phyloP scores from a whole-genome alignment of 1,140 invertebrate genomes.

The Dreissena polymorpha region DNA sequence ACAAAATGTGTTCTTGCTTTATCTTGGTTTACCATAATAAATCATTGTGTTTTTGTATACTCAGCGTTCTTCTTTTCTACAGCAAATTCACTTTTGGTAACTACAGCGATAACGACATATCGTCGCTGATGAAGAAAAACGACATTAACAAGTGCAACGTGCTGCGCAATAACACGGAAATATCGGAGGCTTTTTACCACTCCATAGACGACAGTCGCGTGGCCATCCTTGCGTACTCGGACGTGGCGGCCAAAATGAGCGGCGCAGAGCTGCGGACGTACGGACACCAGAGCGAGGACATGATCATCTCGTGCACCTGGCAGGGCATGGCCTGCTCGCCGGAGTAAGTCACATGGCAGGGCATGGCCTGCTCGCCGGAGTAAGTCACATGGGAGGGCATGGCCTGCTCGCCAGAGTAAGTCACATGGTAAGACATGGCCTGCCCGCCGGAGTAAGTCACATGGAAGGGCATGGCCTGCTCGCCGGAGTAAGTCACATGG shows the following conservation, averaged over 20 bases:
- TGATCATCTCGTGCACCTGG: slow-evolving; percentile 69
- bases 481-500: too few relatives aligned
- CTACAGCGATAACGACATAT: slow-evolving; percentile 26
- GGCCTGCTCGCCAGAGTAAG: too few relatives aligned
- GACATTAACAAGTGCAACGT: slow-evolving; percentile 68
- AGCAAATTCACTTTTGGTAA: slow-evolving; percentile 11
- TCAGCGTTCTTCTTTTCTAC: not conserved
- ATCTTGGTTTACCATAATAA: too few relatives aligned
- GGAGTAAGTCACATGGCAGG: slow-evolving; percentile 66
- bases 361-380: too few relatives aligned
- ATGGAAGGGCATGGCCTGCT: too few relatives aligned
- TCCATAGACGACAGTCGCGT: slow-evolving; percentile 54
- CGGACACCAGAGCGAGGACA: slow-evolving; percentile 66
- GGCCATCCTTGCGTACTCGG: slow-evolving; percentile 60
- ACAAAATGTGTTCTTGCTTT: too few relatives aligned
- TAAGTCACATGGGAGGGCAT: too few relatives aligned
- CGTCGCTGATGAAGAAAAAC: slow-evolving; percentile 43
- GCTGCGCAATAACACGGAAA: slow-evolving; percentile 50
- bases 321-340: slow-evolving; percentile 69
- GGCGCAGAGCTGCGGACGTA: slow-evolving; percentile 44
- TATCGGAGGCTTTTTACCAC: slow-evolving; percentile 59
- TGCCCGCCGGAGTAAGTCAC: too few relatives aligned
- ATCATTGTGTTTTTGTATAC: too few relatives aligned
- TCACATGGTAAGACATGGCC: too few relatives aligned
- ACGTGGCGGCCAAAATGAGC: slow-evolving; percentile 42